Conservation (phyloP, 1,140 invertebrate genomes). For the Physella acuta region DNA sequence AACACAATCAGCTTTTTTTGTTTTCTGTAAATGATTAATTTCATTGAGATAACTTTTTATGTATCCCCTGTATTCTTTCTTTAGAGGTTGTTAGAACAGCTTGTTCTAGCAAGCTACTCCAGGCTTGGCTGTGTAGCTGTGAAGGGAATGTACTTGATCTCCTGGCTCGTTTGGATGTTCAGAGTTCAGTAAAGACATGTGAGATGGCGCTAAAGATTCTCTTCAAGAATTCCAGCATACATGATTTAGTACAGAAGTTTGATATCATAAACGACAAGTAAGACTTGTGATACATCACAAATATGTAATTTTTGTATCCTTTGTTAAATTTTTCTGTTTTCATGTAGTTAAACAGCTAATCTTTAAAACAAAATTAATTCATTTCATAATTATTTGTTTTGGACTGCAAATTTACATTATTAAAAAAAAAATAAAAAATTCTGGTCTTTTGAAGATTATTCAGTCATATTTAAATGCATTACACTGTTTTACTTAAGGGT, state of each 20-base stretch:
- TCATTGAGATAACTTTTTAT: too few species aligned
- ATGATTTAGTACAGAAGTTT: conserved; percentile 56
- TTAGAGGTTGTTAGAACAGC: conserved; percentile 53
- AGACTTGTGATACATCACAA: conserved; percentile 26
- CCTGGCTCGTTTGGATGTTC: conserved; percentile 68
- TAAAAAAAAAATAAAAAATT: background rate
- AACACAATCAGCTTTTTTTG: too few species aligned
- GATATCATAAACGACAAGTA: conserved; percentile 58
- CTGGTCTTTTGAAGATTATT: background rate
- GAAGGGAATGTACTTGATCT: conserved; percentile 68
- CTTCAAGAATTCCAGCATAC: conserved; percentile 54
- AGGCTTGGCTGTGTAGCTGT: conserved; percentile 69
- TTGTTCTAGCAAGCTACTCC: conserved; percentile 59
- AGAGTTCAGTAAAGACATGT: conserved; percentile 60
- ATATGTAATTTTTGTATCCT: background rate
- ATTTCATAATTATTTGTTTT: background rate
- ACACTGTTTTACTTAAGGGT: conserved; percentile 37
- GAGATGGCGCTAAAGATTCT: conserved; percentile 60
- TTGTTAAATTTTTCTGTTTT: background rate
- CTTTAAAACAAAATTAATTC: background rate
- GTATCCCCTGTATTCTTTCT: too few species aligned
- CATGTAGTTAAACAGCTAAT: too few species aligned
- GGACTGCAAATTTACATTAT: background rate
- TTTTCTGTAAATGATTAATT: too few species aligned
- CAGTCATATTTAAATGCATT: background rate